Evolutionary conservation across 2,797 vertebrate species (phyloP).

Genomic region (Microctenopoma stevenorrisi): DNA sequence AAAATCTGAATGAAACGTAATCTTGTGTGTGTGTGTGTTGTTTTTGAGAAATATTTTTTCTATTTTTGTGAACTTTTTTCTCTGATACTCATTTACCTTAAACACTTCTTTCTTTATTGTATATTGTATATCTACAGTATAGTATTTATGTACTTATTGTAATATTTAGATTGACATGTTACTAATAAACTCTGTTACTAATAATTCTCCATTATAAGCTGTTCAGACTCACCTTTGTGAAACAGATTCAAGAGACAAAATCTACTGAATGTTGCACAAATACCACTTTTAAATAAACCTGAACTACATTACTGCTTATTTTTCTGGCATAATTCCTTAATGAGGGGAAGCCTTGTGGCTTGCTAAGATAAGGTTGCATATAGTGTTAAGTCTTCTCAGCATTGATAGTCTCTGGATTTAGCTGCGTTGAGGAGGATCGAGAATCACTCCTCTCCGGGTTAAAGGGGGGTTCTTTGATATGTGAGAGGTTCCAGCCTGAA

Average conservation of each 20-base stretch:
- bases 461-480: conserved; percentile 44
- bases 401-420: conserved; percentile 24
- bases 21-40: neutral
- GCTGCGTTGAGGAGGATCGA: conserved; percentile 12
- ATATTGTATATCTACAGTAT: neutral
- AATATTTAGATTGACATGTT: conserved; percentile 13
- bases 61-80: conserved; percentile 2
- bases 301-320: neutral
- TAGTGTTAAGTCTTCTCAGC: conserved; percentile 3
- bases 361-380: neutral
- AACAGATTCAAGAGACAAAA: no score
- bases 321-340: neutral
- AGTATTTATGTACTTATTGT: neutral
- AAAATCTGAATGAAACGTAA: conserved; percentile 45
- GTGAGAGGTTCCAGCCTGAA: conserved; percentile 32
- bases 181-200: conserved; percentile 37
- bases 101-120: neutral
- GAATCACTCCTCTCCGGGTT: conserved; percentile 14
- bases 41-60: conserved; percentile 27
- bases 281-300: neutral
- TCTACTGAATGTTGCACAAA: no score
- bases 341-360: neutral
- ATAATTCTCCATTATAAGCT: neutral
- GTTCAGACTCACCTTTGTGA: neutral
- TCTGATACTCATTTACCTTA: neutral